Evolutionary conservation across 2,113 vertebrate genomes (phyloP).

Genomic region (Asarcornis scutulata): DNA sequence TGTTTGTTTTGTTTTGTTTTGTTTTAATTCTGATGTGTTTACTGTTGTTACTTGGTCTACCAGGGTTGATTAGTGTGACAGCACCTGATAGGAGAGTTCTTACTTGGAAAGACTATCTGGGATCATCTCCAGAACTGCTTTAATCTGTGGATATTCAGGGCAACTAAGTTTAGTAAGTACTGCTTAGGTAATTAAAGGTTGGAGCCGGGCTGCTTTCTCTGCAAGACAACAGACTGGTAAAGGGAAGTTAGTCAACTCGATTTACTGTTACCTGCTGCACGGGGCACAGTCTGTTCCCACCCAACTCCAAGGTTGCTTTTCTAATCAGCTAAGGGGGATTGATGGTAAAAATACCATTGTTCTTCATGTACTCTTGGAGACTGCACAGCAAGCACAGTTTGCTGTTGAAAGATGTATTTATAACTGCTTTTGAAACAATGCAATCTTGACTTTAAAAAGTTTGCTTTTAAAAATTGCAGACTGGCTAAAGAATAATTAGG

Average conservation of each 20-base stretch:
- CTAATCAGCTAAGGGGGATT: accelerated
- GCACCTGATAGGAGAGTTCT: slow-evolving; percentile 17
- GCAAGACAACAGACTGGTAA: background rate
- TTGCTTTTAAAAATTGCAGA: background rate
- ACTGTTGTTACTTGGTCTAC: background rate
- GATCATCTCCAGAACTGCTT: slow-evolving; percentile 36
- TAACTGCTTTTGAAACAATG: background rate
- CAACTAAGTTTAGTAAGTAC: slow-evolving; percentile 50
- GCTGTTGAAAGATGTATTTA: background rate
- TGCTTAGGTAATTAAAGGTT: slow-evolving; percentile 52
- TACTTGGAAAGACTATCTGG: slow-evolving; percentile 37
- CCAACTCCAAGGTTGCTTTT: background rate
- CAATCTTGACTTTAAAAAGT: background rate
- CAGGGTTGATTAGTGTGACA: background rate
- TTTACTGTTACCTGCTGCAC: background rate
- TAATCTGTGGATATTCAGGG: slow-evolving; percentile 63
- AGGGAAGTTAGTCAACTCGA: background rate
- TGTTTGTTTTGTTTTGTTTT: too few relatives aligned
- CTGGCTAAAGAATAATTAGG: background rate
- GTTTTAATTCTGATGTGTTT: background rate
- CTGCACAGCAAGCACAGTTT: background rate
- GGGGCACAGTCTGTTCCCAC: background rate
- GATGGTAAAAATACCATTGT: background rate
- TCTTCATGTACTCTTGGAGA: background rate
- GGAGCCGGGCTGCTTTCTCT: slow-evolving; percentile 10